Percentiles rank a stretch among this genome's conserved stretches.
phyloP scores from a whole-genome alignment of 2,888 invertebrate genomes.

The Iselma pallidipennis region DNA sequence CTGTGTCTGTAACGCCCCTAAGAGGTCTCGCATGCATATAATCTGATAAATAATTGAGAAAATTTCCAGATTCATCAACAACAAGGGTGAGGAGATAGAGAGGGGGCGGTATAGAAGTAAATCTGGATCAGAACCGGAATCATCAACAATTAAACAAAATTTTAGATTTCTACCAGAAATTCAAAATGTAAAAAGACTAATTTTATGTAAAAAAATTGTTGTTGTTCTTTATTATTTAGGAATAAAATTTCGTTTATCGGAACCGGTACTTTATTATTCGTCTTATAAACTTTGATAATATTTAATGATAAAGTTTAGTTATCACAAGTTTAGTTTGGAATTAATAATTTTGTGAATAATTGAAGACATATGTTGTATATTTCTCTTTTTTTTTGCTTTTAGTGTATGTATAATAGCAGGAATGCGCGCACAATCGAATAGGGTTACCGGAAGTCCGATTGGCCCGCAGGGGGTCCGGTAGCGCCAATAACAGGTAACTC shows the following conservation, averaged over 20 bases:
- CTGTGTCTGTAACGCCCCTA: constrained; percentile 46
- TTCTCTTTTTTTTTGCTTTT: not conserved
- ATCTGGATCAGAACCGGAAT: not conserved
- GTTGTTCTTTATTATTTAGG: too few relatives aligned
- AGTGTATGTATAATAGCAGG: constrained; percentile 18
- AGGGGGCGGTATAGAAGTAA: too few relatives aligned
- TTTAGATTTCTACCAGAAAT: not conserved
- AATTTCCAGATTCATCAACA: not conserved
- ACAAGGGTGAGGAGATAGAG: too few relatives aligned
- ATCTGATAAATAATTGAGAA: constrained; percentile 20
- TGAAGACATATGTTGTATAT: not conserved
- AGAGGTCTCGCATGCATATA: constrained; percentile 38
- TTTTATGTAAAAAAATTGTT: too few relatives aligned
- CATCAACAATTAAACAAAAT: not conserved
- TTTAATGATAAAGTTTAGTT: too few relatives aligned
- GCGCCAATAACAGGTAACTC: constrained; percentile 54
- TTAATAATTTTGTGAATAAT: too few relatives aligned
- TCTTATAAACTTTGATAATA: too few relatives aligned
- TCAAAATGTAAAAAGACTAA: too few relatives aligned
- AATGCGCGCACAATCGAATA: constrained; percentile 42
- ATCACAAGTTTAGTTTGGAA: too few relatives aligned
- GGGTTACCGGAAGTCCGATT: constrained; percentile 55
- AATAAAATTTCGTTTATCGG: too few relatives aligned
- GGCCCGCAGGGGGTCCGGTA: constrained; percentile 55
- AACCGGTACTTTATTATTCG: too few relatives aligned